phyloP scores from a whole-genome alignment of 1,140 invertebrate species.

The Gryon sp. region DNA sequence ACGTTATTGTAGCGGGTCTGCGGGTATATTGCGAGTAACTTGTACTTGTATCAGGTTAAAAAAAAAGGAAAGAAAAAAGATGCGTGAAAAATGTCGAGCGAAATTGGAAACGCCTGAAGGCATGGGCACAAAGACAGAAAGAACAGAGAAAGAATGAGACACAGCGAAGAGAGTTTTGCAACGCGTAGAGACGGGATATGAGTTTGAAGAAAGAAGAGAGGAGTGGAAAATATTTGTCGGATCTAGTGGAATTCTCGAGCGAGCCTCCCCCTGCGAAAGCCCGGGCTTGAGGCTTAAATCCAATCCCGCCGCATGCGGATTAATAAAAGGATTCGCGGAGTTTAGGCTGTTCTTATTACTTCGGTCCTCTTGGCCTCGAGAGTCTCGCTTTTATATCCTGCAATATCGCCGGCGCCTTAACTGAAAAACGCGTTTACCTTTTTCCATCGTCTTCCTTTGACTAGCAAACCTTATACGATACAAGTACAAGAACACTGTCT shows the following conservation, averaged over 20 bases:
- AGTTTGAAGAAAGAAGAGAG: conserved; percentile 58
- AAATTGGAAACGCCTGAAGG: conserved; percentile 60
- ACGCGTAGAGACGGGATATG: conserved; percentile 24
- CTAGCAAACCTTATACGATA: conserved; percentile 52
- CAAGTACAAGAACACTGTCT: conserved; percentile 34
- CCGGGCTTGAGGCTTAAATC: conserved; percentile 70
- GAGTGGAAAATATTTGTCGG: conserved; percentile 63
- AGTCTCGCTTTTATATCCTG: conserved; percentile 65
- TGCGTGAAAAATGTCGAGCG: conserved; percentile 53
- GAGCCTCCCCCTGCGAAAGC: conserved; percentile 54
- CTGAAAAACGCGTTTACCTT: conserved; percentile 65
- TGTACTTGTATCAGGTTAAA: conserved; percentile 40
- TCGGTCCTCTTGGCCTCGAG: conserved; percentile 69
- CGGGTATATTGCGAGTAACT: conserved; percentile 41
- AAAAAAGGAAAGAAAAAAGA: too few relatives aligned
- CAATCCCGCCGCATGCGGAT: conserved; percentile 74
- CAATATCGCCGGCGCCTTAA: conserved; percentile 67
- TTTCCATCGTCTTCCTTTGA: conserved; percentile 57
- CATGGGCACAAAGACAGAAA: conserved; percentile 23
- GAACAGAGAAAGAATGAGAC: conserved; percentile 15
- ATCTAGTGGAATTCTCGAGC: conserved; percentile 57
- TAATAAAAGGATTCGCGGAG: conserved; percentile 77
- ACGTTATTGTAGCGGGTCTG: conserved; percentile 30
- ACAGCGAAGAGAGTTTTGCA: conserved; percentile 41
- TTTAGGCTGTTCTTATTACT: conserved; percentile 76